phyloP scores from a whole-genome alignment of 1,140 invertebrate species.

The Phymastichus coffea region DNA sequence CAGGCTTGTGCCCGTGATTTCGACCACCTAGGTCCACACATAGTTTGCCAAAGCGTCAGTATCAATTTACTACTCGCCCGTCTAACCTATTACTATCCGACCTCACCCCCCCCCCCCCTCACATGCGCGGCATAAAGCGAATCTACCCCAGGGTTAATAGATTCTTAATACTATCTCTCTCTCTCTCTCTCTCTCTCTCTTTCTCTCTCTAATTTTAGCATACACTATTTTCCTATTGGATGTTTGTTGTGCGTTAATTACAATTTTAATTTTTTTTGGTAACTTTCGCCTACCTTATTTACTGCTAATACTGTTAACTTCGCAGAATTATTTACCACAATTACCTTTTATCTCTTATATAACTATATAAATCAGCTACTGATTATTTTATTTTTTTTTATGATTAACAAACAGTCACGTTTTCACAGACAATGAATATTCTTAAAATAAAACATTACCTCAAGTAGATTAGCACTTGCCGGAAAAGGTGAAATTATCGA shows the following conservation, averaged over 20 bases:
- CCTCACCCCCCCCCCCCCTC: too few relatives aligned
- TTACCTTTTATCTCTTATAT: too few relatives aligned
- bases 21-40: not conserved
- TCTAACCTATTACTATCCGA: not conserved
- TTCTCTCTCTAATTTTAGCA: too few relatives aligned
- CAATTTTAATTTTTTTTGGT: too few relatives aligned
- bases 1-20: constrained; percentile 13
- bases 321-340: not conserved
- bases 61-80: constrained; percentile 3
- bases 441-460: constrained; percentile 32
- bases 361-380: too few relatives aligned
- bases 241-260: too few relatives aligned
- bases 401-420: not conserved
- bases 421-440: not conserved
- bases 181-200: too few relatives aligned
- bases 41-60: not conserved
- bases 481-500: constrained; percentile 47
- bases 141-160: not conserved
- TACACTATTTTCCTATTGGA: too few relatives aligned
- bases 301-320: not conserved
- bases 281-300: not conserved
- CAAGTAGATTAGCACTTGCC: constrained; percentile 40
- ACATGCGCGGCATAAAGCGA: not conserved
- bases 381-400: too few relatives aligned
- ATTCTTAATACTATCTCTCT: too few relatives aligned